Evolutionary conservation across 2,113 vertebrate species (phyloP), one percentile per base, ranked within the genome.

Genomic region (Anolis carolinensis): DNA sequence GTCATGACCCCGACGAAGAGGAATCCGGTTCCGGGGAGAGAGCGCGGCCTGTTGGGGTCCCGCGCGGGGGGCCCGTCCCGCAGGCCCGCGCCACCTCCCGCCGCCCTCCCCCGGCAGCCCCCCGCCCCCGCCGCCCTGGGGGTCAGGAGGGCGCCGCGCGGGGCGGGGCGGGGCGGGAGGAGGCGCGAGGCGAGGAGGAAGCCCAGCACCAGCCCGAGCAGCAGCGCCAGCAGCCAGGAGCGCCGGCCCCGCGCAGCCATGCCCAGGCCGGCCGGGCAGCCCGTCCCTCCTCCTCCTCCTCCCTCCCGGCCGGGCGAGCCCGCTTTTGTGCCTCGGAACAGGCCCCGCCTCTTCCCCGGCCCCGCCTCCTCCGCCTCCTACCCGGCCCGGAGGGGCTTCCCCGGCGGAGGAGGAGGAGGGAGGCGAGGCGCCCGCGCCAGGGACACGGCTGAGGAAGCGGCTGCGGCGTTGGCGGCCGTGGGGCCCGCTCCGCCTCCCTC

Each of bases 1-100:
- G 98, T 99, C 98, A 99, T 99, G 75, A 99, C 98, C 79, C 98
- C 98, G 44, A 99, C 98, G 94, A 97, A 99, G 63, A 99, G 96
- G 90, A 99, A 99, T 74, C 94, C 92, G 16, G 85, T 87, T 34
- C 83, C 89, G 81, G 30, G 86, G 79, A 30, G 82, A 8, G 63
- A 21, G 3, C 2, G 63, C 63, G 23, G 62, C 36, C 74, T 86
- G 73, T 52, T 32, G 85, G 86, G 85, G 89, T 96, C 97, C 20
- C 92, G 85, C 11, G 90, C 85, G 67, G 80, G 92, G 65, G 52
- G 91, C 86, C 25, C 65, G 25, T 27, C 71, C 71, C 16, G 52
- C 77, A 4, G 94, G 84, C n/a, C n/a, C n/a, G n/a, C n/a, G n/a
- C n/a, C 52, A 93, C 92, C 48, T 91, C 87, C 36, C 65, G 91